Percentiles rank a stretch among this genome's conserved stretches.
Evolutionary conservation across 2,113 vertebrate genomes (phyloP).

Genomic region (Ptyas mucosa): DNA sequence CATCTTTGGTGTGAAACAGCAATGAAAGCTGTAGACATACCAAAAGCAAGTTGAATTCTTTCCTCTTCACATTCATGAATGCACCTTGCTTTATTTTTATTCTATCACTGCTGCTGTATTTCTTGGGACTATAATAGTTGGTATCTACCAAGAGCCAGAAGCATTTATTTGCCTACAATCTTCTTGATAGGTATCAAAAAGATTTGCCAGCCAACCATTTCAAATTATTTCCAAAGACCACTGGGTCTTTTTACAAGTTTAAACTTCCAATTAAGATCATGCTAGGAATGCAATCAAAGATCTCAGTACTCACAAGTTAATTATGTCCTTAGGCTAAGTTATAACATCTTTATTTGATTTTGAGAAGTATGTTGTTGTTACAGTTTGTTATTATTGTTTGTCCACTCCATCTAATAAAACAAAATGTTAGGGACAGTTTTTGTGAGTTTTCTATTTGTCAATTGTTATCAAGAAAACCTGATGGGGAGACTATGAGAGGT

Average conservation of each 20-base stretch:
- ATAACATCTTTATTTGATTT: constrained; percentile 62
- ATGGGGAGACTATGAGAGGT: constrained; percentile 57
- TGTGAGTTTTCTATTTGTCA: constrained; percentile 37
- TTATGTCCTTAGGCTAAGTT: constrained; percentile 74
- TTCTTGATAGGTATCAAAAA: constrained; percentile 61
- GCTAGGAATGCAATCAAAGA: constrained; percentile 76
- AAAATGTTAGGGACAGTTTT: constrained; percentile 48
- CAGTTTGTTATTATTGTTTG: constrained; percentile 54
- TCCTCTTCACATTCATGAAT: constrained; percentile 48
- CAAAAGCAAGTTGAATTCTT: neutral
- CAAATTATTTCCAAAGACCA: constrained; percentile 55
- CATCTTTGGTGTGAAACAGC: neutral
- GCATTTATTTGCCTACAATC: constrained; percentile 66
- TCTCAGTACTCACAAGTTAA: constrained; percentile 75
- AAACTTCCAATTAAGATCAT: constrained; percentile 73
- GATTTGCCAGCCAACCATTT: constrained; percentile 63
- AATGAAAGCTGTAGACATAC: neutral
- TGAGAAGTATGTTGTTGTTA: neutral
- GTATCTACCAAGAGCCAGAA: constrained; percentile 67
- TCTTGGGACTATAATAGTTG: constrained; percentile 43
- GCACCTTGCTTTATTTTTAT: constrained; percentile 51
- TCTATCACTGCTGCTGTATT: constrained; percentile 34
- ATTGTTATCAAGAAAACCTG: constrained; percentile 51
- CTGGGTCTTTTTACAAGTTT: constrained; percentile 60
- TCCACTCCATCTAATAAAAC: constrained; percentile 70